A percentile compares a stretch with the other conserved stretches of the same genome.
These are phyloP conservation scores for Patella pellucida DNA, from an alignment of 2,888 invertebrate genomes.

Conservation along the genomic window DNA sequence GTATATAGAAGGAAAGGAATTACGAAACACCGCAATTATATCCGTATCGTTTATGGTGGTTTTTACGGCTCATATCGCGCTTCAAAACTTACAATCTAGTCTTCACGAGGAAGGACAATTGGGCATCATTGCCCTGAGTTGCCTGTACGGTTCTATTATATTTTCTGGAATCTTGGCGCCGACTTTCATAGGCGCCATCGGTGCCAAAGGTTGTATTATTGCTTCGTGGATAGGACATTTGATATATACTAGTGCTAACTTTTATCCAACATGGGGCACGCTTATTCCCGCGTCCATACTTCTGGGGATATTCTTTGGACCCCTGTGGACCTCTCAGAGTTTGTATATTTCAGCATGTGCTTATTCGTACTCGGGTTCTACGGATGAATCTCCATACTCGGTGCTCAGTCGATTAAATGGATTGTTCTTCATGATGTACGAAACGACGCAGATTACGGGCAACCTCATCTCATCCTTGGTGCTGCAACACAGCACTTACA, in stretches of 20 bases:
- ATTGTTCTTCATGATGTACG: constrained; percentile 60
- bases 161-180: constrained; percentile 63
- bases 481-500: constrained; percentile 47
- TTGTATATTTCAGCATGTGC: constrained; percentile 62
- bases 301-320: constrained; percentile 58
- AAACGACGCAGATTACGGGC: constrained; percentile 63
- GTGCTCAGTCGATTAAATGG: constrained; percentile 61
- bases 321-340: constrained; percentile 64
- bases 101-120: constrained; percentile 56
- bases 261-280: constrained; percentile 57
- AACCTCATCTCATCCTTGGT: constrained; percentile 62
- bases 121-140: constrained; percentile 56
- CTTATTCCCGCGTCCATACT: constrained; percentile 60
- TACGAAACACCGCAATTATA: constrained; percentile 40
- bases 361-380: constrained; percentile 50
- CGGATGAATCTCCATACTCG: constrained; percentile 43
- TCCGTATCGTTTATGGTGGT: constrained; percentile 50
- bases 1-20: constrained; percentile 3
- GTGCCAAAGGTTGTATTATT: constrained; percentile 57
- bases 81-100: constrained; percentile 64
- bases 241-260: constrained; percentile 59
- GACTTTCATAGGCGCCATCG: constrained; percentile 51
- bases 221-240: constrained; percentile 53
- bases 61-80: constrained; percentile 53
- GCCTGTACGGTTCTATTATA: constrained; percentile 59